Evolutionary conservation across 2,113 vertebrate species (phyloP).

Genomic region (Romanogobio albipinnatus): DNA sequence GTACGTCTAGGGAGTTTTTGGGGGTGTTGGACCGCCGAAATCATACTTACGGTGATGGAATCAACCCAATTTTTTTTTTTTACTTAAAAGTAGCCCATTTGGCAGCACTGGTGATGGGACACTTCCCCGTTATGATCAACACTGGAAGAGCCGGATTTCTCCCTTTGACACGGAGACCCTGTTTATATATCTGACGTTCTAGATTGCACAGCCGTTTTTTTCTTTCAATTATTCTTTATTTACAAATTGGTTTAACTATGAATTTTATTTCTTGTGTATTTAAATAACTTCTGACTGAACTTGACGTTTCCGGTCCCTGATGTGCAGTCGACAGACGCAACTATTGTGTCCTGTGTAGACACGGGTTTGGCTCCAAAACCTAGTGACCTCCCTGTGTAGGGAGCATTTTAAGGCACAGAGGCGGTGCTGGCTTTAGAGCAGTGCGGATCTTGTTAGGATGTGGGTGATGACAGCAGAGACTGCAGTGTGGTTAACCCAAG

Average conservation of each 20-base stretch:
- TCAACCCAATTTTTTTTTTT: too few species aligned
- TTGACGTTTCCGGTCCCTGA: neutral
- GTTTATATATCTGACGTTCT: neutral
- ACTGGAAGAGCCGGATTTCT: neutral
- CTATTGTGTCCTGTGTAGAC: neutral
- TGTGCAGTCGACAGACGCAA: neutral
- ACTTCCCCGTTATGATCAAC: neutral
- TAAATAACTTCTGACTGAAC: neutral
- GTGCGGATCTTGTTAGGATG: neutral
- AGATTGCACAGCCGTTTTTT: neutral
- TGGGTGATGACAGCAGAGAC: slow-evolving; percentile 13
- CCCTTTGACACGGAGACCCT: neutral
- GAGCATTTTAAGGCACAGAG: neutral
- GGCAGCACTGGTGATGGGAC: too few species aligned
- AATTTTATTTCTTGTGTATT: neutral
- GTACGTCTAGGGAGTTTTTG: too few species aligned
- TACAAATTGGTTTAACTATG: neutral
- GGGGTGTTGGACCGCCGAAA: too few species aligned
- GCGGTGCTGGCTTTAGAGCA: neutral
- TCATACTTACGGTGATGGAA: too few species aligned
- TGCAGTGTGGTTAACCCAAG: slow-evolving; percentile 13
- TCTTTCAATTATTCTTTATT: neutral
- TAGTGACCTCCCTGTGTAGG: neutral
- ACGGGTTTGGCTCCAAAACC: neutral
- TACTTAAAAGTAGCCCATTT: too few species aligned